phyloP scores from a whole-genome alignment of 2,888 invertebrate genomes.

The Troglohyphantes excavatus region DNA sequence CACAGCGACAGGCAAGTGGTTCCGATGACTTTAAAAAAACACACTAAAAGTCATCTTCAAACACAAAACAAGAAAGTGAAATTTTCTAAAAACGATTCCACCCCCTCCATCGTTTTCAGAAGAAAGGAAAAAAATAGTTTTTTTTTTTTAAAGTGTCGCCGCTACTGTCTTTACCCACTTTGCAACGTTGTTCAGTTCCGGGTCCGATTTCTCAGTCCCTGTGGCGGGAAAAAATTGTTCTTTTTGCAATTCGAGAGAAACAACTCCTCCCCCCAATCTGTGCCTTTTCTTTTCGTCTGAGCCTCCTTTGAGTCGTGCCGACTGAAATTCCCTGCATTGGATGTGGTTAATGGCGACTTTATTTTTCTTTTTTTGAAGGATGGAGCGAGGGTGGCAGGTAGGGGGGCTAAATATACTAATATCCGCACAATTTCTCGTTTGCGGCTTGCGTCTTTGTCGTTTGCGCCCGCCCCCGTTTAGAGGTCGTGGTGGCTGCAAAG shows the following conservation, averaged over 20 bases:
- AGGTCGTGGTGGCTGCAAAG: background rate
- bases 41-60: background rate
- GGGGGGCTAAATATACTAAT: slow-evolving; percentile 70
- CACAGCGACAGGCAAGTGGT: no score
- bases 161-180: slow-evolving; percentile 76
- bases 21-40: no score
- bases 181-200: slow-evolving; percentile 54
- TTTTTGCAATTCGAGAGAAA: slow-evolving; percentile 38
- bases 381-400: slow-evolving; percentile 3
- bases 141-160: slow-evolving; percentile 23
- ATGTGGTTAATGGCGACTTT: slow-evolving; percentile 56
- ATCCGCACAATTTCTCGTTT: slow-evolving; percentile 15
- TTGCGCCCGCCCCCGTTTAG: slow-evolving; percentile 3
- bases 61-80: background rate
- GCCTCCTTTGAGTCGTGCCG: slow-evolving; percentile 32
- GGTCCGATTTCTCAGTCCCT: slow-evolving; percentile 52
- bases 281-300: slow-evolving; percentile 25
- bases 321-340: slow-evolving; percentile 21
- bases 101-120: background rate
- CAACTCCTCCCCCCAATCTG: slow-evolving; percentile 1
- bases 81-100: background rate
- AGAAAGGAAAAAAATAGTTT: background rate
- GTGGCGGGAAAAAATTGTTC: slow-evolving; percentile 44
- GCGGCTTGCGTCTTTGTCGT: background rate
- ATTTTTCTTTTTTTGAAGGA: background rate